Base-by-base conservation (phyloP, 2,888 invertebrate genomes). In the Volucella inflata region DNA sequence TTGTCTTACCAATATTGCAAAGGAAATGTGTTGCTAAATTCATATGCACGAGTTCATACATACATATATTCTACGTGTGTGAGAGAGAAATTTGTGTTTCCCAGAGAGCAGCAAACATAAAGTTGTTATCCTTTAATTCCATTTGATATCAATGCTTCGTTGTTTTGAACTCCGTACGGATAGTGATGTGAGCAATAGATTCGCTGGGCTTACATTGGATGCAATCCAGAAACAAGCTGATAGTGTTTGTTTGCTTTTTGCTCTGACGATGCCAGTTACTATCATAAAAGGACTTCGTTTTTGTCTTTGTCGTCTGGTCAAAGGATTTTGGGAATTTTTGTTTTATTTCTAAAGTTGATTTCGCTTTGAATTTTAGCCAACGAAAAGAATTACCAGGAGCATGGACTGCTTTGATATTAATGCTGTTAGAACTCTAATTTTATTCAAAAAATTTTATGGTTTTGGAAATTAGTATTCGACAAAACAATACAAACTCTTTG, bases 101-200 rank as follows among this genome's bases (percentile, higher is more conserved):
- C 57, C 59, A 70, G 79, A 71, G 70, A 71, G 53, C 80, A 70
- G 71, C 70, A 84, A 76, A 80, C 80, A 84, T 75, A 75, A 71
- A 80, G 71, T 80, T 84, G 75, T 79, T 84, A 84, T 84, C 84
- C 84, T 71, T 80, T 84, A 84, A 84, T 84, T 84, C 84, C 84
- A 55, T 84, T 75, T 75, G 80, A 71, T 80, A 84, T 80, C 84
- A 75, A 75, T 79, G 79, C 75, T 78, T 48, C 65, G 46, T 64
- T 78, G 75, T 80, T 44, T 67, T 79, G 59, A 78, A 70, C 75
- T 62, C 44, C 40, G n/a, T 17, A 38, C 51, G 6, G 6, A 30
- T 60, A 10, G 30, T 51, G 44, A 51, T 62, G 44, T 42, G 2
- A 30, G 46, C 11, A 51, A 16, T 38, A 30, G n/a, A 42, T 76